These are phyloP conservation scores for Perognathus longimembris DNA, from an alignment of 2,113 vertebrate species.

Conservation along the genomic window DNA sequence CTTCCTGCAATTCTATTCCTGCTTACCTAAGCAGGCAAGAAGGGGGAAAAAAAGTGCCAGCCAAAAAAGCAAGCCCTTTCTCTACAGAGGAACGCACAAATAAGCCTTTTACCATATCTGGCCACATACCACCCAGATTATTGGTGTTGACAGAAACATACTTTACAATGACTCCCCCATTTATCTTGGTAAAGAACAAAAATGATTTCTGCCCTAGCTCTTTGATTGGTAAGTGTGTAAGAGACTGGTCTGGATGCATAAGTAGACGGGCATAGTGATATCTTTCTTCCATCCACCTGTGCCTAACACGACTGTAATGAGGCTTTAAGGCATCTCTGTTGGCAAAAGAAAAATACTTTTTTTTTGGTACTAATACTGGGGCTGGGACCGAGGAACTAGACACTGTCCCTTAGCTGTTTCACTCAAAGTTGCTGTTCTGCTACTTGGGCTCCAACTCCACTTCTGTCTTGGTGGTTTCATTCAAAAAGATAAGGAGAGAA, in stretches of 20 bases:
- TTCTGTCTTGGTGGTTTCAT: background rate
- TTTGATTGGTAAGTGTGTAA: background rate
- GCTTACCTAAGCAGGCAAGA: background rate
- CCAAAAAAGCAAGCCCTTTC: background rate
- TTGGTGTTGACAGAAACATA: background rate
- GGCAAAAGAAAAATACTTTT: background rate
- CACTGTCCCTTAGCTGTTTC: too few species aligned
- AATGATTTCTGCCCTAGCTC: background rate
- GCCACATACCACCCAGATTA: background rate
- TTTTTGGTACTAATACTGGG: too few species aligned
- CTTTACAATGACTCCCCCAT: background rate
- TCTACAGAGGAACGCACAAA: background rate
- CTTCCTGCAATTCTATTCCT: constrained; percentile 8
- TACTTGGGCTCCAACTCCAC: too few species aligned
- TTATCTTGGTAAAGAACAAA: constrained; percentile 21
- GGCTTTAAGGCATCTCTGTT: background rate
- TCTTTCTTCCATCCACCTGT: background rate
- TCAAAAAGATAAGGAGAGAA: background rate
- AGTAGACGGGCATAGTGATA: background rate
- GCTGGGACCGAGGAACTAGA: too few species aligned
- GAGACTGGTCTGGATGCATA: background rate
- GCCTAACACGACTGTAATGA: background rate
- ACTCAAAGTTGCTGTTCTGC: too few species aligned
- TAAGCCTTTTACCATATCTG: background rate
- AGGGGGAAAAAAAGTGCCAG: background rate